Evolutionary conservation across 92 coral and sea anemone species (phyloP), one percentile per base, ranked within the genome.

Genomic region (Heteractis magnifica): DNA sequence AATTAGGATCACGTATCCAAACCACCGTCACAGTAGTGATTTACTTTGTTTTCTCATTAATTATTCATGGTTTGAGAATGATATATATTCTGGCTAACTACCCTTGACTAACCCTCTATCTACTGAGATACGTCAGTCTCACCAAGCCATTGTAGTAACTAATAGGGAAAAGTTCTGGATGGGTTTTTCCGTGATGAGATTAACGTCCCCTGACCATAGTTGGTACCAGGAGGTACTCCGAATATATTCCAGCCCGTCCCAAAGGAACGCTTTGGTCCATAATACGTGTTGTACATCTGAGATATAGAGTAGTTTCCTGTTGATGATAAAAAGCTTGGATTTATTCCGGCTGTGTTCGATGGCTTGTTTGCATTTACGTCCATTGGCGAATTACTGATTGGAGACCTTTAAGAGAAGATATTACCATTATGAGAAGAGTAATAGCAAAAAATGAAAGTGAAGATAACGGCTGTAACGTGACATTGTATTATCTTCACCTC

Each of bases 231-330:
- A 49, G 99, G 93, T 7, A 96, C 94, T 14, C 99, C 99, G 72
- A 96, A 93, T 9, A 96, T 88, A 81, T 96, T 94, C 99, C 99
- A 96, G 10, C 94, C 87, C 21, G 97, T 90, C n/a, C 97, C 94
- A 65, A 90, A 88, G 1, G 85, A 88, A 10, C 89, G 78, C 51
- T 84, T 85, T 60, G 20, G 84, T 48, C 93, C 92, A 49, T 84
- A 87, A 77, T 85, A 90, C 6, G 86, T 49, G 64, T 88, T 90
- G 76, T 90, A 89, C 71, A 94, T 85, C 6, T 94, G 77, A 21
- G 90, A 83, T 18, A 94, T 77, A 44, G 98, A 87, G 79, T 90
- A 96, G 89, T 81, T 95, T 26, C 96, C 98, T 6, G 96, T 51
- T 16, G 91, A 62, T 49, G 94, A 74, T 34, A 87, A 65, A 70